Conservation (phyloP, 2,888 invertebrate species). For the Antitype chi region DNA sequence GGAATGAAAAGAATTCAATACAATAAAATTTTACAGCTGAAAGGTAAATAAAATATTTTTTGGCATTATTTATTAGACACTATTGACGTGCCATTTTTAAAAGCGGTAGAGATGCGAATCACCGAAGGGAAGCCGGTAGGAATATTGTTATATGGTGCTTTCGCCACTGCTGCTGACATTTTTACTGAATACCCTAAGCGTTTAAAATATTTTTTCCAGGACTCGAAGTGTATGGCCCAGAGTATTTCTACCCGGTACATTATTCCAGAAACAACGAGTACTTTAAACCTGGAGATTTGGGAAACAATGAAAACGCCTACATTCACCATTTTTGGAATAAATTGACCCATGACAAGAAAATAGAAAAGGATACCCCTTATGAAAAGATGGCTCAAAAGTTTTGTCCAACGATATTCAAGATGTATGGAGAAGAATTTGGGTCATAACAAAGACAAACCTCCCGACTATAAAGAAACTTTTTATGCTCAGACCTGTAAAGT, state of each 20-base stretch:
- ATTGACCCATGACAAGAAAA: slow-evolving; percentile 58
- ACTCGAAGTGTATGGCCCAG: slow-evolving; percentile 91
- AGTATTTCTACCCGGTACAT: slow-evolving; percentile 92
- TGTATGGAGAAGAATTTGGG: slow-evolving; percentile 64
- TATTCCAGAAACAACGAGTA: slow-evolving; percentile 82
- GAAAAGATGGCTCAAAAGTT: slow-evolving; percentile 62
- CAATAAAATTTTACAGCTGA: no score
- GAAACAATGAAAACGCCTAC: slow-evolving; percentile 53
- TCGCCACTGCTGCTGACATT: no score
- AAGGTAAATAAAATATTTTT: no score
- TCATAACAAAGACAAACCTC: not conserved
- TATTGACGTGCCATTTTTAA: no score
- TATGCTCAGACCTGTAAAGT: no score
- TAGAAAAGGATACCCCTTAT: slow-evolving; percentile 60
- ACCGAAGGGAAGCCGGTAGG: no score
- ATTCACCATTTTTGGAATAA: slow-evolving; percentile 76
- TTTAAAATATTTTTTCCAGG: slow-evolving; percentile 73
- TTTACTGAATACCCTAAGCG: not conserved
- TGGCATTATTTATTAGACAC: no score
- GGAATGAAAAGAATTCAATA: no score
- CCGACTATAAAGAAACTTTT: not conserved
- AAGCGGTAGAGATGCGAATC: no score
- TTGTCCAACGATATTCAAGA: slow-evolving; percentile 69
- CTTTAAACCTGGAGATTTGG: slow-evolving; percentile 44
- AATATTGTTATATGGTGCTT: no score